Percentiles rank a stretch among this genome's conserved stretches.
These are phyloP conservation scores for Chionodraco myersi DNA, from an alignment of 2,113 vertebrate genomes.

Conservation along the genomic window DNA sequence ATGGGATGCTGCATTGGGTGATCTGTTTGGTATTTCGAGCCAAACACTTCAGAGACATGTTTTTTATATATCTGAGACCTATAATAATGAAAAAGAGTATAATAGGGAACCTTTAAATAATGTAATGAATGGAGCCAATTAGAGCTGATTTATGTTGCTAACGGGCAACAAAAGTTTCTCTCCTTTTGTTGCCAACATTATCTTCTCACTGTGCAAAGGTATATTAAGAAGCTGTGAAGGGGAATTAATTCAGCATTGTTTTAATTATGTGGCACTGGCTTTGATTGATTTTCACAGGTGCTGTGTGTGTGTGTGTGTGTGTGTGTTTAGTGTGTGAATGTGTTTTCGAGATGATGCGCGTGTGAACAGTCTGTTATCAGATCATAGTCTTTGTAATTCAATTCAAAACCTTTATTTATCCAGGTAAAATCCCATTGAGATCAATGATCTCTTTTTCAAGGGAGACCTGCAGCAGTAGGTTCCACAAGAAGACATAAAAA, in stretches of 20 bases:
- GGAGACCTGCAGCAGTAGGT: no score
- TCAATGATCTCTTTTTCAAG: no score
- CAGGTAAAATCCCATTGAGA: no score
- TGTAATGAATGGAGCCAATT: neutral
- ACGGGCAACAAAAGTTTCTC: neutral
- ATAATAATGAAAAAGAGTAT: no score
- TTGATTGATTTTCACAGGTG: conserved; percentile 3
- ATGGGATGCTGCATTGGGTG: no score
- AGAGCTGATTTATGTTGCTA: conserved; percentile 1
- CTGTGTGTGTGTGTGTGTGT: neutral
- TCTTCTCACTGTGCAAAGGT: neutral
- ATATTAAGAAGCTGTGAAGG: conserved; percentile 8
- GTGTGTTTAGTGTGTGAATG: neutral
- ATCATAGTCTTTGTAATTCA: conserved; percentile 35
- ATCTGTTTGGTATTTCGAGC: no score
- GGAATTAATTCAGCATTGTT: conserved; percentile 2
- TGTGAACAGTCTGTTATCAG: conserved; percentile 14
- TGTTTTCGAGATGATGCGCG: neutral
- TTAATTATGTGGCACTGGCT: conserved; percentile 19
- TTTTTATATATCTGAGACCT: no score
- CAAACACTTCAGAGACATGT: no score
- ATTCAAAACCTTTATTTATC: no score
- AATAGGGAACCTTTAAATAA: no score
- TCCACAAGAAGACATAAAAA: no score
- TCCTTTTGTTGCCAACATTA: neutral